A percentile compares a stretch with the other conserved stretches of the same genome.
Evolutionary conservation across 2,113 vertebrate species (phyloP).

Genomic region (rat (Rattus norvegicus)): DNA sequence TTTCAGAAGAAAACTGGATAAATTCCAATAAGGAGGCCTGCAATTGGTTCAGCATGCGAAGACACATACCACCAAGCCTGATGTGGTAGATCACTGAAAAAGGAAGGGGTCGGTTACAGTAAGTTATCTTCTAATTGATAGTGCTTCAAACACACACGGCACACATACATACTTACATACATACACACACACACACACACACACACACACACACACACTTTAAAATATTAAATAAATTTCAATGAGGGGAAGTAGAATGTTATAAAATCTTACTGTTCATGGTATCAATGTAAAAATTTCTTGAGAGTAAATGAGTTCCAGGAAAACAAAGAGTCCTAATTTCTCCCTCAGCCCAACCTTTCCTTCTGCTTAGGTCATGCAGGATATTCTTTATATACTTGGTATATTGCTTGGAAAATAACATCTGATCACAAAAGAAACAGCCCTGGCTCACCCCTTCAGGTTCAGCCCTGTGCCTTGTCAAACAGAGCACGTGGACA

Average conservation of each 20-base stretch:
- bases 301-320: constrained; percentile 56
- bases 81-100: not conserved
- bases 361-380: constrained; percentile 42
- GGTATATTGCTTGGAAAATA: constrained; percentile 53
- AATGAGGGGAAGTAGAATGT: constrained; percentile 17
- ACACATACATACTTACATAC: too few species aligned
- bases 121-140: not conserved
- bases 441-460: not conserved
- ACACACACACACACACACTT: not conserved
- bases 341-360: not conserved
- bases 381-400: not conserved
- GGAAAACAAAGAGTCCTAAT: constrained; percentile 54
- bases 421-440: constrained; percentile 31
- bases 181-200: not conserved
- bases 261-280: constrained; percentile 47
- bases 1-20: constrained; percentile 66
- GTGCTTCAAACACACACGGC: not conserved
- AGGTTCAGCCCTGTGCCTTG: constrained; percentile 29
- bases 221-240: constrained; percentile 58
- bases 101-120: not conserved
- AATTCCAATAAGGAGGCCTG: constrained; percentile 37
- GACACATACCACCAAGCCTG: not conserved
- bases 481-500: constrained; percentile 6
- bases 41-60: not conserved
- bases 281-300: constrained; percentile 60